Percentiles rank a stretch among this genome's conserved stretches.
Evolutionary conservation across 2,888 invertebrate species (phyloP).

Genomic region (Lacanobia oleracea): DNA sequence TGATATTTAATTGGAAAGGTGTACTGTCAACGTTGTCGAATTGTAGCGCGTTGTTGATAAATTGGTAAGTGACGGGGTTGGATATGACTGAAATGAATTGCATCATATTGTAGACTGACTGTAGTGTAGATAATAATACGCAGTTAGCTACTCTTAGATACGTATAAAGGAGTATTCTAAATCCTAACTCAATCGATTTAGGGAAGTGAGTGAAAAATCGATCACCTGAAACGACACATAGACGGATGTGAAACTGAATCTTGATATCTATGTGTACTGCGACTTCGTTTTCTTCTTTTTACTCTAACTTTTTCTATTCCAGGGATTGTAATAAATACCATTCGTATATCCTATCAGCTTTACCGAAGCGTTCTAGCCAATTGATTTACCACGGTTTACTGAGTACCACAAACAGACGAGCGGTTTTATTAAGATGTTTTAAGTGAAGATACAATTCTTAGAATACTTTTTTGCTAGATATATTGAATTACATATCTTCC

Average conservation of each 20-base stretch:
- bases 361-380: slow-evolving; percentile 3
- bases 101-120: no score
- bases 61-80: not conserved
- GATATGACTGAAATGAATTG: not conserved
- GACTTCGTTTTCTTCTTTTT: not conserved
- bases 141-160: not conserved
- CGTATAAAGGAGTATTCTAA: not conserved
- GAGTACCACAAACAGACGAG: not conserved
- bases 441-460: not conserved
- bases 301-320: not conserved
- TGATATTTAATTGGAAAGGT: slow-evolving; percentile 24
- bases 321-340: slow-evolving; percentile 2
- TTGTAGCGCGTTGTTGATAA: slow-evolving; percentile 4
- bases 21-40: not conserved
- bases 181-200: not conserved
- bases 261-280: not conserved
- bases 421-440: not conserved
- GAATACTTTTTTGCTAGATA: not conserved
- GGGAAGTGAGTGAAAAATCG: not conserved
- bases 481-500: not conserved
- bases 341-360: slow-evolving; percentile 7
- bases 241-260: not conserved
- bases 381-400: not conserved
- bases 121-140: not conserved
- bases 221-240: slow-evolving; percentile 2